A percentile compares a stretch with the other conserved stretches of the same genome.
phyloP scores from a whole-genome alignment of 2,797 vertebrate genomes.

The Pelochelys cantorii region DNA sequence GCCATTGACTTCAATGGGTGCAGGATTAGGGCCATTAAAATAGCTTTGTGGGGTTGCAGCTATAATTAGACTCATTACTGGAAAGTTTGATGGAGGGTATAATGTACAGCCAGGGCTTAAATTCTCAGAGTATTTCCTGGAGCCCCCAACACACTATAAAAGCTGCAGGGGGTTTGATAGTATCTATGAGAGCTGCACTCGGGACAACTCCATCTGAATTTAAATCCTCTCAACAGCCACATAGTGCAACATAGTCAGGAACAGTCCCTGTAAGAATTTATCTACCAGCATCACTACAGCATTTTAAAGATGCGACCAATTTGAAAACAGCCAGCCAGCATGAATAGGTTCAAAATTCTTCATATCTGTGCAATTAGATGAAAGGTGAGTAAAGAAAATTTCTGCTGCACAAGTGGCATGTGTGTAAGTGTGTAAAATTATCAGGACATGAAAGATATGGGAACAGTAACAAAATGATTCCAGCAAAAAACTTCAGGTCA shows the following conservation, averaged over 20 bases:
- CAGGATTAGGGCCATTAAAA: background rate
- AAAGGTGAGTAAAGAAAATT: background rate
- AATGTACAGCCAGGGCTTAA: background rate
- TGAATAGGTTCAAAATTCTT: background rate
- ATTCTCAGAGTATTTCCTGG: too few species aligned
- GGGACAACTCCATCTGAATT: too few species aligned
- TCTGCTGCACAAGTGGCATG: background rate
- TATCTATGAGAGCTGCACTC: too few species aligned
- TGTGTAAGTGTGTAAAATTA: background rate
- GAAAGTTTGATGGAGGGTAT: background rate
- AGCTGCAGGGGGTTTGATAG: too few species aligned
- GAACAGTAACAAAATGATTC: background rate
- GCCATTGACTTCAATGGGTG: background rate
- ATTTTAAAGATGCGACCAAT: background rate
- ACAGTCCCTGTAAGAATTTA: background rate
- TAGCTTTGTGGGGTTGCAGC: background rate
- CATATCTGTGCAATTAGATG: background rate
- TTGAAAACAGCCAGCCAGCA: background rate
- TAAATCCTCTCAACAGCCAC: background rate
- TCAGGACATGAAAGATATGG: background rate
- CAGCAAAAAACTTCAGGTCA: background rate
- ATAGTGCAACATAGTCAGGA: background rate
- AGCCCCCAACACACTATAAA: too few species aligned
- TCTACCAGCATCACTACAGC: background rate
- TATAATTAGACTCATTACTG: background rate